Evolutionary conservation across 2,113 vertebrate genomes (phyloP), one percentile per base, ranked within the genome.

Genomic region (Epinephelus fuscoguttatus): DNA sequence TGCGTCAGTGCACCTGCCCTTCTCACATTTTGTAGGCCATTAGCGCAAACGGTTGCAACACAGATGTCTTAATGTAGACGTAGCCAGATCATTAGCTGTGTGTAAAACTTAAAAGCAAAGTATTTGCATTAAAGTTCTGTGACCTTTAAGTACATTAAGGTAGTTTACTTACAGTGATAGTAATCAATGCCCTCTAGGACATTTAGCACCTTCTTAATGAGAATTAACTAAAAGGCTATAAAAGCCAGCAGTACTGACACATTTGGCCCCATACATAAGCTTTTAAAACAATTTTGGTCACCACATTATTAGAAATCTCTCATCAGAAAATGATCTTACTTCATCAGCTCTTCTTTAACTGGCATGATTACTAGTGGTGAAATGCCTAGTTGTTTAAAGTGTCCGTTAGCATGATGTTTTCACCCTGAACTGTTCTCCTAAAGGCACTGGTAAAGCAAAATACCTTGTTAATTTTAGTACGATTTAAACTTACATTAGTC

Each of bases 1-100:
- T 91, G 94, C 81, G 85, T 85, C 87, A 84, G 84, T 91, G 86
- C 89, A 91, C 86, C 86, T 80, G 82, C 82, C 89, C 90, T 62
- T 47, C 52, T 80, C 86, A 91, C 82, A 81, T 70, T 56, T 14
- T 84, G n/a, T 64, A 80, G 47, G 15, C 66, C 70, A 69, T 50
- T 25, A 70, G 13, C 8, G 2, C 17, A 45, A 56, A 37, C 19
- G 11, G 13, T 66, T 67, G 69, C 25, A 53, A 40, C 18, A 64
- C 17, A 37, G 18, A 63, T 30, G n/a, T 64, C 19, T 37, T 49
- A 17, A 61, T 66, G 62, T 23, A 30, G 4, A 70, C 53, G 61
- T 4, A 37, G 56, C 23, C 10, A 10, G 23, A 47, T 40, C 49
- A 40, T 5, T 12, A 37, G 37, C 2, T 45, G 15, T 42, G 45